Base-by-base conservation (phyloP, 2,113 vertebrate species). In the Thomomys bottae region DNA sequence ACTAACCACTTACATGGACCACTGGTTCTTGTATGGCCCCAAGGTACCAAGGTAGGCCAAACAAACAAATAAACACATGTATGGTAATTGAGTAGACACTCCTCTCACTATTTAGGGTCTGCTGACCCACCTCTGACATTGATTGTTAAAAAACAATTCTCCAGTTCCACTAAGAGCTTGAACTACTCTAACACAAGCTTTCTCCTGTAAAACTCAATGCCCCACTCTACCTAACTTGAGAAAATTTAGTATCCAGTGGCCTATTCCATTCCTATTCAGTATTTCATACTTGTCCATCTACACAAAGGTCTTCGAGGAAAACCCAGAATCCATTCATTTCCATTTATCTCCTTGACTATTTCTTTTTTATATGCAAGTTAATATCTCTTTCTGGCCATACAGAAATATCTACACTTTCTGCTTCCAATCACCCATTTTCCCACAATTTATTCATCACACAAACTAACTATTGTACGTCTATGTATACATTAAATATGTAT, bases 1-100 rank as follows among this genome's bases (percentile, higher is more conserved):
- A 1, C 70, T 94, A 84, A 75, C 63, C 57, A 91, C 49, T 91
- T 42, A 77, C 40, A 32, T 86, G 70, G 32, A 77, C 87, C 54
- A 68, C 49, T 72, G 91, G 80, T 86, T 36, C 45, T 10, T 38
- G 79, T 24, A 64, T 73, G 64, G 11, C 64, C 70, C 24, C 21
- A 85, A 17, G 59, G 45, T 40, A 61, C 24, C 40, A 0, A 42
- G 0, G 18, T 30, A 40, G 12, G 5, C 1, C 32, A 57, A 87
- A 73, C 72, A 54, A 71, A 57, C 45, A 83, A 40, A 38, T 6
- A 54, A 36, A 40, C 5, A 68, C 10, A 54, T 4, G 14, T 24
- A 72, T 6, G 24, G 3, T 40, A 57, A 76, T 81, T 67, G 59
- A 68, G 18, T 21, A 78, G 66, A 84, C 20, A 68, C 3, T 17